Evolutionary conservation across 1,140 invertebrate species (phyloP), one percentile per base, ranked within the genome.

Genomic region (Zaprionus ghesquierei): DNA sequence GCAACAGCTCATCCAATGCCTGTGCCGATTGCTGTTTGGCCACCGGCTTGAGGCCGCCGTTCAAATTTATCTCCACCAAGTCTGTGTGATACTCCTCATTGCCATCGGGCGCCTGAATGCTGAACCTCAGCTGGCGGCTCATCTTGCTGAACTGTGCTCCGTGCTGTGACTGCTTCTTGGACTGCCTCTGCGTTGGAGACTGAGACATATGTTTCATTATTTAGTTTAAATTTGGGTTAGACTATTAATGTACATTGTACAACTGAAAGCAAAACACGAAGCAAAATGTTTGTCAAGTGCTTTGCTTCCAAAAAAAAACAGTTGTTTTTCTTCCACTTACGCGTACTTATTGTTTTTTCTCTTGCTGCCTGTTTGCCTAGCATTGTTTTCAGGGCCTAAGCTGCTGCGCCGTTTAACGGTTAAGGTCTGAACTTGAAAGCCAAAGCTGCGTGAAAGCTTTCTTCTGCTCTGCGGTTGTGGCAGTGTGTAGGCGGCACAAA

Each of bases 381-480:
- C 82, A 87, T 65, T 89, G 81, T 73, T 82, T 89, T 79, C 82
- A 87, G 82, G 82, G 82, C 72, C 72, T 87, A 29, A 35, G 51
- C 41, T 62, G 79, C 68, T 87, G 65, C 27, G 49, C 18, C 33
- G 12, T 15, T 20, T 54, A 54, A 54, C 51, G n/a, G 49, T 51
- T 51, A 22, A 27, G 22, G 20, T 23, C 27, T 51, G 49, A 51
- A 51, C 49, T 51, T 51, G 49, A 51, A 12, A 61, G 64, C 64
- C 68, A 22, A 46, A 46, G 41, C 75, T 77, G 15, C 12, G 18
- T 18, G 13, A 64, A 79, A 79, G 77, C 76, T 74, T 46, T 41
- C 35, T 46, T 46, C 18, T 18, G 35, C 27, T 8, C 1, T 29
- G 27, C 5, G 1, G 25, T 6, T 5, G 6, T 6, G 1, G 25